Evolutionary conservation across 2,797 vertebrate species (phyloP).

Genomic region (Characodon lateralis): DNA sequence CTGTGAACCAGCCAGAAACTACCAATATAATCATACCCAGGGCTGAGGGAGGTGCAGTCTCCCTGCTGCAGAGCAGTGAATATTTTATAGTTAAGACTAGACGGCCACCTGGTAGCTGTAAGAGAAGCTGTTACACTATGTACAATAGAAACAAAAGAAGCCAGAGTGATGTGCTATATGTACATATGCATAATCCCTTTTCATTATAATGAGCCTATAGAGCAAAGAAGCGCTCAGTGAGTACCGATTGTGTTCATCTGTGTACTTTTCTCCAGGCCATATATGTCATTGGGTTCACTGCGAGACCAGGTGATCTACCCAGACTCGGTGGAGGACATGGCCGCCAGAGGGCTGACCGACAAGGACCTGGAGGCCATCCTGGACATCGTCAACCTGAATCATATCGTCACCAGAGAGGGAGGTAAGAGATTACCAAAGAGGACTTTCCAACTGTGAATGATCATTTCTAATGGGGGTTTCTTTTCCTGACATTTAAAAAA

Average conservation of each 20-base stretch:
- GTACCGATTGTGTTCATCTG: background rate
- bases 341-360: slow-evolving; percentile 86
- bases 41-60: slow-evolving; percentile 3
- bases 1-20: slow-evolving; percentile 1
- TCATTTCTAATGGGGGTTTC: too few species aligned
- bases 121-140: slow-evolving; percentile 33
- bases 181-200: background rate
- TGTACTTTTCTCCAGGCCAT: slow-evolving; percentile 83
- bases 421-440: slow-evolving; percentile 75
- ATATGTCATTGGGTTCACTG: slow-evolving; percentile 95
- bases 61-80: slow-evolving; percentile 63
- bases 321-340: slow-evolving; percentile 94
- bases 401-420: slow-evolving; percentile 97
- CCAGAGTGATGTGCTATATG: background rate
- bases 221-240: slow-evolving; percentile 14
- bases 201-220: background rate
- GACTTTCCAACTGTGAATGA: too few species aligned
- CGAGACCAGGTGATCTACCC: slow-evolving; percentile 99
- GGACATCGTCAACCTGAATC: slow-evolving; percentile 92
- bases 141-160: slow-evolving; percentile 5
- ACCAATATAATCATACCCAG: slow-evolving; percentile 30
- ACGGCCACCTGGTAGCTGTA: slow-evolving; percentile 50
- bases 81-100: slow-evolving; percentile 73
- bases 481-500: background rate
- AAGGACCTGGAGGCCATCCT: slow-evolving; percentile 91